phyloP scores from a whole-genome alignment of 2,888 invertebrate species.

The Atethmia centrago region DNA sequence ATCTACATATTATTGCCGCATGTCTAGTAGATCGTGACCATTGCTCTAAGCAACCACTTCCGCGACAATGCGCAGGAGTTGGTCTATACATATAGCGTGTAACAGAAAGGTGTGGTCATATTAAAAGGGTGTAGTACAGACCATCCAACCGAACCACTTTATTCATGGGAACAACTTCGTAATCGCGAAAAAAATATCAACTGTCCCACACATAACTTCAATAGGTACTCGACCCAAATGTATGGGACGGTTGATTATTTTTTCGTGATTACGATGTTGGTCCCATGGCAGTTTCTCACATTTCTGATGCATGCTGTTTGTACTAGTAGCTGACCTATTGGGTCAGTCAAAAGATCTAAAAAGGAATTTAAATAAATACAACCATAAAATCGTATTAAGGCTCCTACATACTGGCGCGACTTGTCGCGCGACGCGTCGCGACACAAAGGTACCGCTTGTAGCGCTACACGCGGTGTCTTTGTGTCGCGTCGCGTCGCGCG shows the following conservation, averaged over 20 bases:
- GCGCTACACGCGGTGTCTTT: too few species aligned
- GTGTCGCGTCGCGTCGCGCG: too few species aligned
- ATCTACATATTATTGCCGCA: constrained; percentile 54
- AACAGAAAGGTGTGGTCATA: neutral
- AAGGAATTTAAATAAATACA: neutral
- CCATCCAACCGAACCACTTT: neutral
- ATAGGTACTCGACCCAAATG: too few species aligned
- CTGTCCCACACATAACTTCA: too few species aligned
- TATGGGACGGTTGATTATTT: neutral
- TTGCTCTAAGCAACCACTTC: constrained; percentile 29
- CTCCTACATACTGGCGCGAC: too few species aligned
- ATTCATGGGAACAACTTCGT: neutral
- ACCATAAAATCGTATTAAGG: constrained; percentile 3
- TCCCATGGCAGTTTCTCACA: neutral
- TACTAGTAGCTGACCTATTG: neutral
- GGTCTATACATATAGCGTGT: neutral
- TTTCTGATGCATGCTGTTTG: neutral
- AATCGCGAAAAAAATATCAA: neutral
- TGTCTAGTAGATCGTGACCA: constrained; percentile 48
- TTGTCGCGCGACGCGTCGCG: too few species aligned
- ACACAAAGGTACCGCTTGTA: too few species aligned
- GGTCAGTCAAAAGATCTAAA: too few species aligned
- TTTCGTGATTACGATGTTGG: neutral
- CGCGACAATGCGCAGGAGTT: constrained; percentile 21
- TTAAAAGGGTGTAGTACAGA: neutral